Percentiles rank a stretch among this genome's conserved stretches.
Evolutionary conservation across 2,113 vertebrate genomes (phyloP).

Genomic region (Melierax canorus): DNA sequence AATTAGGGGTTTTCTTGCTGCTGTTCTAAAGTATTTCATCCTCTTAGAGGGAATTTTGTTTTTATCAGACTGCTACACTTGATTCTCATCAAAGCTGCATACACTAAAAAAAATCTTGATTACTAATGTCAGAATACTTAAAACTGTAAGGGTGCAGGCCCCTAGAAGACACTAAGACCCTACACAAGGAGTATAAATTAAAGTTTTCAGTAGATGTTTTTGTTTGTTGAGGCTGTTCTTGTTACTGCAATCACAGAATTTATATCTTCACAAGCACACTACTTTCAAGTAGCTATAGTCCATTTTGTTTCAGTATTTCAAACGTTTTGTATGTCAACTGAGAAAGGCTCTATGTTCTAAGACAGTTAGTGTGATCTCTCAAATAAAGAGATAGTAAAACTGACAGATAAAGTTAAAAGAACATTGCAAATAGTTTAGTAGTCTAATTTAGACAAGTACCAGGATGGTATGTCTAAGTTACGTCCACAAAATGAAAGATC

Average conservation of each 20-base stretch:
- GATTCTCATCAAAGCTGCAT: not conserved
- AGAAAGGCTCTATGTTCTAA: not conserved
- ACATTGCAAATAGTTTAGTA: not conserved
- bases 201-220: not conserved
- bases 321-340: not conserved
- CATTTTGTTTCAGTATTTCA: not conserved
- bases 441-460: not conserved
- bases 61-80: not conserved
- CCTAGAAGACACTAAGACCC: not conserved
- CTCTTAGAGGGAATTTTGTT: not conserved
- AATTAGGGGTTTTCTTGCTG: not conserved
- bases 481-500: not conserved
- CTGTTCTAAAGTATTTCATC: not conserved
- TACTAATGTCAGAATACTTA: not conserved
- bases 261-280: not conserved
- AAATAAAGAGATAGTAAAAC: not conserved
- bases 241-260: not conserved
- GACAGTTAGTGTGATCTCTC: not conserved
- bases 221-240: not conserved
- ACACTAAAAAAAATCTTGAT: not conserved
- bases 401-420: not conserved
- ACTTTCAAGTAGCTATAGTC: not conserved
- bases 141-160: not conserved
- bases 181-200: not conserved
- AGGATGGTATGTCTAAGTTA: not conserved